A percentile compares a stretch with the other conserved stretches of the same genome.
Evolutionary conservation across 2,113 vertebrate species (phyloP).

Genomic region (Tympanuchus pallidicinctus): DNA sequence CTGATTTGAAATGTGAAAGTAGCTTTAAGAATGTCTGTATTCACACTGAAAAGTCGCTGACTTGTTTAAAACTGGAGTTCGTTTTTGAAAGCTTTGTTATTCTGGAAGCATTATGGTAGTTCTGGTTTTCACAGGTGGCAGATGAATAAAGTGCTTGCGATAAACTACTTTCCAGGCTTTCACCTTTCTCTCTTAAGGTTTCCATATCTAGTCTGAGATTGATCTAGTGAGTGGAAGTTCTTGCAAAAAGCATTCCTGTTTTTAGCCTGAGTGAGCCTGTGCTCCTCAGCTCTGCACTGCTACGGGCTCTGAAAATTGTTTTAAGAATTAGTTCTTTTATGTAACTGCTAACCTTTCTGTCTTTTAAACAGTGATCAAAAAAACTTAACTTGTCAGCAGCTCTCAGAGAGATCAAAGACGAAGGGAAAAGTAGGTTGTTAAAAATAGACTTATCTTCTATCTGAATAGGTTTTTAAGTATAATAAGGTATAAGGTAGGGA

Average conservation of each 20-base stretch:
- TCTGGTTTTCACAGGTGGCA: not conserved
- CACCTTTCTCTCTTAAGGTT: not conserved
- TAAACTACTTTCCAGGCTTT: not conserved
- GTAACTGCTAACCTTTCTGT: not conserved
- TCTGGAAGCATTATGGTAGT: not conserved
- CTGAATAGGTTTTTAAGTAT: not conserved
- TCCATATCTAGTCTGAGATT: not conserved
- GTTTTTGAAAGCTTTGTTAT: not conserved
- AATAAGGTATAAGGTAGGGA: not conserved
- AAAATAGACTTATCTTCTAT: not conserved
- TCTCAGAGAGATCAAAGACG: not conserved
- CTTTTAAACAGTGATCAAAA: not conserved
- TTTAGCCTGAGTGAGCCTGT: not conserved
- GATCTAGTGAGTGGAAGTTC: not conserved
- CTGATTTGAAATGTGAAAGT: not conserved
- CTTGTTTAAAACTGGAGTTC: not conserved
- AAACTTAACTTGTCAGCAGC: not conserved
- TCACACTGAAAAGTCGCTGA: not conserved
- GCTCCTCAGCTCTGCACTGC: not conserved
- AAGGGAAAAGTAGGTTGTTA: not conserved
- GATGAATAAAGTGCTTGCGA: not conserved
- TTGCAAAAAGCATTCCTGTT: not conserved
- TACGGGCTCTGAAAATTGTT: not conserved
- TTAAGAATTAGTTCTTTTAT: not conserved
- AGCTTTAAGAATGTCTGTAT: not conserved